phyloP scores from a whole-genome alignment of 2,888 invertebrate genomes.

The Mechanitis mazaeus region DNA sequence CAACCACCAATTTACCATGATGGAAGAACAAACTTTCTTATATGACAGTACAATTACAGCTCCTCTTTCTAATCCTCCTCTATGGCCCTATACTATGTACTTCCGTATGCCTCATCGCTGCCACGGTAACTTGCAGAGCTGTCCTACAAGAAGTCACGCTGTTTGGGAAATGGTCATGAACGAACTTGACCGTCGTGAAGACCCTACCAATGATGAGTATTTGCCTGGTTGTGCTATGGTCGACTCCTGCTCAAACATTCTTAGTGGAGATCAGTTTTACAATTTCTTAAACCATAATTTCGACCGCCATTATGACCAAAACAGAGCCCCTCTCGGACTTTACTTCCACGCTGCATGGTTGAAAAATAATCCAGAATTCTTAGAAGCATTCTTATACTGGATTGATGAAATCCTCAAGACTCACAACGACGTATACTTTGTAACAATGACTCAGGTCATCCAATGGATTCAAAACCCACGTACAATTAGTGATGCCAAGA shows the following conservation, averaged over 20 bases:
- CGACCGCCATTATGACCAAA: constrained; percentile 93
- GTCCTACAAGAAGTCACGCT: constrained; percentile 93
- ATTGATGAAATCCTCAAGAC: constrained; percentile 90
- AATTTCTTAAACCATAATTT: constrained; percentile 96
- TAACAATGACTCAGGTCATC: constrained; percentile 97
- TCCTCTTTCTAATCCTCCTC: constrained; percentile 91
- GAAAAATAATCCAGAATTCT: constrained; percentile 93
- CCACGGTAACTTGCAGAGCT: constrained; percentile 93
- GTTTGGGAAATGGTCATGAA: constrained; percentile 99
- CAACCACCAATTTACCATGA: constrained; percentile 97
- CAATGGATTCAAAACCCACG: constrained; percentile 97
- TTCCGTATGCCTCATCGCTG: constrained; percentile 97
- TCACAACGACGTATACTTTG: constrained; percentile 94
- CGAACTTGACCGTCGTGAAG: constrained; percentile 93
- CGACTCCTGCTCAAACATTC: constrained; percentile 94
- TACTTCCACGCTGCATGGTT: constrained; percentile 97
- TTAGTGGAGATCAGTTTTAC: constrained; percentile 95
- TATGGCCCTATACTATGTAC: constrained; percentile 99
- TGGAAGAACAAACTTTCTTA: constrained; percentile 96
- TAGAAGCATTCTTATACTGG: constrained; percentile 95
- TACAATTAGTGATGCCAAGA: constrained; percentile 89
- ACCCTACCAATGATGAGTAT: constrained; percentile 91
- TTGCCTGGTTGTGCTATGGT: constrained; percentile 96
- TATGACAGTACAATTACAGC: constrained; percentile 97
- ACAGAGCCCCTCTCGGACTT: constrained; percentile 90